Evolutionary conservation across 30 jellyfish, hydroid and myxozoan genomes (phyloP), one percentile per base, ranked within the genome.

Genomic region (Mastigias papua): DNA sequence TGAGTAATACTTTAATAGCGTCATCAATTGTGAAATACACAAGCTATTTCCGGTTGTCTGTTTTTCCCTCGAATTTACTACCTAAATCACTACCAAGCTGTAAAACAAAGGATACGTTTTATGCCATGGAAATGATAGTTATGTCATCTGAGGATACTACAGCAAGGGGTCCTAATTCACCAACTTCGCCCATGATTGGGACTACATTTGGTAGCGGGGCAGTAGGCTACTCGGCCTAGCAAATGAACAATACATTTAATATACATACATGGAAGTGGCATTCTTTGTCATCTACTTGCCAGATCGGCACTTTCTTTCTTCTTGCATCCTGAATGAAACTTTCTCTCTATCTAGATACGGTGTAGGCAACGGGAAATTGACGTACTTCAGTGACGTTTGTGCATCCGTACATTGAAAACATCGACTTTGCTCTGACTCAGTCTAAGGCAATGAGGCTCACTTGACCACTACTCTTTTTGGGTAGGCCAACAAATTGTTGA

Each of bases 211-310:
- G 25, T 25, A 19, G 27, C 67, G 2, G 25, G 0, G 67, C 3
- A 19, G 6, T 10, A 6, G 7, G 67, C 9, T 6, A 54, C 27
- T 54, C 23, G 67, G 67, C 67, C 67, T 54, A 54, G 25, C 25
- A 19, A 54, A 10, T 2, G 20, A 54, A 6, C 5, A 54, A 54
- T 54, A 5, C 25, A 25, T 11, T 54, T 11, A 46, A 19, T 42
- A 23, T 57, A 57, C 69, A 2, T 63, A 63, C 74, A 63, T 63
- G 74, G 74, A 25, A 17, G 74, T 11, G 74, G 42, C 74, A 63
- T 63, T 1, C 7, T 25, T 8, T 2, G 22, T 63, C 37, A 63
- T 4, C 23, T 26, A 54, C 27, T 54, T 6, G 67, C 25, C 20
- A 19, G 67, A 54, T 54, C 67, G 67, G 25, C 25, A 3, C 25